Conservation (phyloP, 53 echinoderm and acorn worm species). For the Patiria pectinifera region DNA sequence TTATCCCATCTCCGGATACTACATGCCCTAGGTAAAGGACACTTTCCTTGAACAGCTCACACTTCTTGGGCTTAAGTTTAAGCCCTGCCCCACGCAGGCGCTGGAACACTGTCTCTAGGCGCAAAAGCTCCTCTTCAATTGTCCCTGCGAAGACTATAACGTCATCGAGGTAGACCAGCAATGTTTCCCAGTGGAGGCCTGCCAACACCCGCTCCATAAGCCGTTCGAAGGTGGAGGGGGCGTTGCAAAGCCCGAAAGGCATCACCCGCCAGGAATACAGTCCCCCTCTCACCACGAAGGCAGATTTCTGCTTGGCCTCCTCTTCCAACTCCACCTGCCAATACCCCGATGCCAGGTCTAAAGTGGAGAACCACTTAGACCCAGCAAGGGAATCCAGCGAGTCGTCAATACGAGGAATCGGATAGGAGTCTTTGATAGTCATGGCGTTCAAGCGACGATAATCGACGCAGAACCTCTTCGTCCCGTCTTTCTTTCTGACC, state of each 20-base stretch:
- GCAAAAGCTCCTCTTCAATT: constrained; percentile 16
- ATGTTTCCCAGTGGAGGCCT: constrained; percentile 58
- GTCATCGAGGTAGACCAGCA: constrained; percentile 66
- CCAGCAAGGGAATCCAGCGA: constrained; percentile 36
- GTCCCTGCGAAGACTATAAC: constrained; percentile 66
- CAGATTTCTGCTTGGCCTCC: constrained; percentile 30
- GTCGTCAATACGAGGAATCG: constrained; percentile 34
- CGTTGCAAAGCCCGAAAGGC: constrained; percentile 57
- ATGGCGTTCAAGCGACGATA: constrained; percentile 13
- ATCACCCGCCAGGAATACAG: constrained; percentile 50
- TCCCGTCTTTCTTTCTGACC: constrained; percentile 14
- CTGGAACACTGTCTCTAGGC: constrained; percentile 63
- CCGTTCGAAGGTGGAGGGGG: constrained; percentile 50
- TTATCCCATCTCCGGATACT: constrained; percentile 55
- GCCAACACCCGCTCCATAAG: constrained; percentile 39
- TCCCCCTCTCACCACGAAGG: constrained; percentile 36
- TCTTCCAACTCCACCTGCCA: constrained; percentile 45
- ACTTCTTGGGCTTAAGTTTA: constrained; percentile 72
- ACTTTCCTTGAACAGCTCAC: constrained; percentile 40
- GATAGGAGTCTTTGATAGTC: constrained; percentile 49
- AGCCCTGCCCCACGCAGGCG: constrained; percentile 52
- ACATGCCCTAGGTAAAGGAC: constrained; percentile 70
- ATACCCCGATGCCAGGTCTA: constrained; percentile 28
- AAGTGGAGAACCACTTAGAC: no score
- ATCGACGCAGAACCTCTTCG: constrained; percentile 30